Base-by-base conservation (phyloP, 2,888 invertebrate species). In the Mesoligia furuncula region DNA sequence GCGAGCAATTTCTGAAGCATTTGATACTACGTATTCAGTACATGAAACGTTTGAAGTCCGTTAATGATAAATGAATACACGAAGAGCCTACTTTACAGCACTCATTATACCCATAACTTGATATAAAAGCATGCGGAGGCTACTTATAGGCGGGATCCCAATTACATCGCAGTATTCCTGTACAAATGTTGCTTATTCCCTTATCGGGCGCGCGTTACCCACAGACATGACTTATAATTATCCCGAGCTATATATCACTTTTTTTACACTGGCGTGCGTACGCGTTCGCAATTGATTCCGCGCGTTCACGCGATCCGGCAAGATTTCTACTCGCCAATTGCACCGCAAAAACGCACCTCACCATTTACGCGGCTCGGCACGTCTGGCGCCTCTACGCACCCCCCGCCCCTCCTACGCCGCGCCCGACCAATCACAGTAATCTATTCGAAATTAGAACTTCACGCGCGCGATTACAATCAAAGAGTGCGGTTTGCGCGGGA, bases 371-470 rank as follows among this genome's bases (percentile, higher is more conserved):
- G 89, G 85, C 89, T 88, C 84, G 87, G 87, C 89, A 90, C 91
- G 90, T 91, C 91, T 92, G 92, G 92, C 91, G 90, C 92, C 91
- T 90, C 86, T 86, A 90, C 86, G 85, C 91, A 88, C 88, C 89
- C 87, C 89, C 85, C 89, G 85, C 90, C 90, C 92, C 91, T 86
- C 89, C 88, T 84, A 80, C 87, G 75, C 85, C 83, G 81, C 87
- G 79, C 85, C 79, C 86, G 83, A 88, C 95, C 95, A 95, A 95
- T 95, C 95, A 93, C 92, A 91, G 91, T 91, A 90, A 93, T 92
- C 92, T 93, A 92, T 92, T 93, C 88, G 91, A 94, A 94, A 94
- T 95, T 93, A 93, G 92, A 94, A 93, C 92, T 93, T 92, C 91
- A 92, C 92, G 91, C 92, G 91, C 90, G 89, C 90, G 89, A 90